phyloP scores from a whole-genome alignment of 2,797 vertebrate genomes.

The Trachops cirrhosus region DNA sequence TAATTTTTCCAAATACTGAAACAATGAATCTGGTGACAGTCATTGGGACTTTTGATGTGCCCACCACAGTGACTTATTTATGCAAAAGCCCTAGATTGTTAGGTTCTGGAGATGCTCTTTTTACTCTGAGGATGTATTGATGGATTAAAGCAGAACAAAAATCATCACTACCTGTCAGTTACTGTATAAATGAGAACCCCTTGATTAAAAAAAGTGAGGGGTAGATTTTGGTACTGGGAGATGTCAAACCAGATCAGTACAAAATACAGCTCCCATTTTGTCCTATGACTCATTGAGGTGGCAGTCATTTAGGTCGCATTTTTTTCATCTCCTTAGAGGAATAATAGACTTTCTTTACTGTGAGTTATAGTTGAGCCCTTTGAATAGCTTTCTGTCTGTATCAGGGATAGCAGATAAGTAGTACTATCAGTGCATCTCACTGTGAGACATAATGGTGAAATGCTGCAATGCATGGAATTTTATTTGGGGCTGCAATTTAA shows the following conservation, averaged over 20 bases:
- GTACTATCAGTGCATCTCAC: slow-evolving; percentile 58
- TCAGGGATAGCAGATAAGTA: slow-evolving; percentile 69
- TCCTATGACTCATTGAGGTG: background rate
- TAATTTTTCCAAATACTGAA: slow-evolving; percentile 49
- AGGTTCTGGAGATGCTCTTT: slow-evolving; percentile 59
- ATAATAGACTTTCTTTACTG: slow-evolving; percentile 56
- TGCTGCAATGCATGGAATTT: slow-evolving; percentile 67
- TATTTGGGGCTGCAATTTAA: slow-evolving; percentile 67
- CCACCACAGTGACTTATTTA: slow-evolving; percentile 55
- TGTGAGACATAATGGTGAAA: slow-evolving; percentile 67
- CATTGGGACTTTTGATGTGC: slow-evolving; percentile 54
- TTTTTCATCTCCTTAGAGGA: slow-evolving; percentile 26
- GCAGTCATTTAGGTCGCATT: slow-evolving; percentile 19
- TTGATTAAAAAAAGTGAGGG: slow-evolving; percentile 11
- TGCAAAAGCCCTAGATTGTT: slow-evolving; percentile 41
- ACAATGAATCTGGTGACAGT: slow-evolving; percentile 52
- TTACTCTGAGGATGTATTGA: slow-evolving; percentile 63
- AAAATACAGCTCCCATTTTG: slow-evolving; percentile 49
- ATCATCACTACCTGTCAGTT: slow-evolving; percentile 47
- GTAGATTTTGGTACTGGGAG: slow-evolving; percentile 17
- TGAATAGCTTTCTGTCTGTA: slow-evolving; percentile 66
- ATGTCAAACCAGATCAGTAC: slow-evolving; percentile 45
- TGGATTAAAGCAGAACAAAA: slow-evolving; percentile 65
- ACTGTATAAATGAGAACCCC: slow-evolving; percentile 36
- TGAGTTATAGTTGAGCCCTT: slow-evolving; percentile 56